Conservation (phyloP, 2,113 vertebrate species). For the Apaloderma vittatum region DNA sequence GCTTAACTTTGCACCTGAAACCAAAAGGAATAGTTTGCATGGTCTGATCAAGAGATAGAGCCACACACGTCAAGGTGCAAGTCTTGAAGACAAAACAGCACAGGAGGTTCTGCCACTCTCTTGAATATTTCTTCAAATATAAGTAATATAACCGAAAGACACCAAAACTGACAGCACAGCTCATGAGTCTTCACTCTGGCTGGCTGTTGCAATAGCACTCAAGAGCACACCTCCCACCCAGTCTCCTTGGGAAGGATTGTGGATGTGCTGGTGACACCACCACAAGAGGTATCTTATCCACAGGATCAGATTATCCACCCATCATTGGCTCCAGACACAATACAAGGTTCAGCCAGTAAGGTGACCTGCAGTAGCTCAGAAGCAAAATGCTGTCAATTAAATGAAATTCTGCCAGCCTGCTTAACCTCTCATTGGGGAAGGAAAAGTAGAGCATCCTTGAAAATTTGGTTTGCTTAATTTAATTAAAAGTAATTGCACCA, state of each 20-base stretch:
- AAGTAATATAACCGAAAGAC: not conserved
- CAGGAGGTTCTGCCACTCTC: not conserved
- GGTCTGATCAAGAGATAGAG: not conserved
- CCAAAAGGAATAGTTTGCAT: not conserved
- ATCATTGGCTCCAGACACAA: not conserved
- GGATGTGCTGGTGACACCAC: not conserved
- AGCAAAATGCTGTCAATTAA: not conserved
- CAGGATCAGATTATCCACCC: not conserved
- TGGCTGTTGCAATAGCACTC: not conserved
- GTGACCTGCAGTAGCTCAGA: not conserved
- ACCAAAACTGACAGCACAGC: not conserved
- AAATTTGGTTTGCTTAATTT: not conserved
- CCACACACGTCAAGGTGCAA: not conserved
- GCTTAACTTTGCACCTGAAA: not conserved
- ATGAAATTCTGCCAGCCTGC: not conserved
- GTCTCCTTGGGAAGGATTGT: not conserved
- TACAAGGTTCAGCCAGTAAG: not conserved
- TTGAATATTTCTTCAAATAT: not conserved
- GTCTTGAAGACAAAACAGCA: not conserved
- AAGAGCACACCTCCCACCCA: not conserved
- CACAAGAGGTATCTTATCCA: not conserved
- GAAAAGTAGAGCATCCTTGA: not conserved
- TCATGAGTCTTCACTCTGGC: not conserved
- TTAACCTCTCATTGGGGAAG: not conserved
- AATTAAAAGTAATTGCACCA: slow-evolving; percentile 22